Percentiles rank a stretch among this genome's conserved stretches.
Evolutionary conservation across 2,113 vertebrate genomes (phyloP).

Genomic region (Heptranchias perlo): DNA sequence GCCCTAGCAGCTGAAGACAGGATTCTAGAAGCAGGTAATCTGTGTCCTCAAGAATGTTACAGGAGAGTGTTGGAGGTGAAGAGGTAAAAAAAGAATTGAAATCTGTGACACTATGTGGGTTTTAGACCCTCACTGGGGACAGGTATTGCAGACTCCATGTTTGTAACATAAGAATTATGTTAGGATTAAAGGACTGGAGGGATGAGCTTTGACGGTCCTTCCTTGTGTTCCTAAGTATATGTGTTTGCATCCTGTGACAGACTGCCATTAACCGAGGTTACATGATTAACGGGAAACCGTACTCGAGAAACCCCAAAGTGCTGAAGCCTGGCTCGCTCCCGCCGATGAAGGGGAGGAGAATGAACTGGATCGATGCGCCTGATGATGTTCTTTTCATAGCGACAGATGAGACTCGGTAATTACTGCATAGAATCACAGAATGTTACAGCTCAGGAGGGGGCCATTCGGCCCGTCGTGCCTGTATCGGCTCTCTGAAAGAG

Average conservation of each 20-base stretch:
- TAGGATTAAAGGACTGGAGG: not conserved
- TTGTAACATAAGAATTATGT: not conserved
- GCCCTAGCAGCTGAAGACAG: not conserved
- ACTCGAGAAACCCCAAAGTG: slow-evolving; percentile 39
- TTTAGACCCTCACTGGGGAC: not conserved
- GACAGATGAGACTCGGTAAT: slow-evolving; percentile 41
- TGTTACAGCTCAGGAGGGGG: too few species aligned
- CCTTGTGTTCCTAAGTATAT: not conserved
- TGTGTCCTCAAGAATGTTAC: not conserved
- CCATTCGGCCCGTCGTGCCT: too few species aligned
- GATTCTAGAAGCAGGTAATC: not conserved
- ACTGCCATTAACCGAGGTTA: slow-evolving; percentile 37
- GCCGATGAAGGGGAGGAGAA: slow-evolving; percentile 40
- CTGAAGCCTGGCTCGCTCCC: slow-evolving; percentile 41
- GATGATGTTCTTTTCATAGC: slow-evolving; percentile 44
- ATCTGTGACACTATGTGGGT: not conserved
- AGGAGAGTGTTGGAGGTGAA: not conserved
- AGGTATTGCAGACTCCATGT: not conserved
- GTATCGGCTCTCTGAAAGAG: too few species aligned
- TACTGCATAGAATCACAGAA: too few species aligned
- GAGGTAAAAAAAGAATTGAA: not conserved
- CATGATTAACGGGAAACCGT: slow-evolving; percentile 42
- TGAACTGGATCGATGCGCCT: slow-evolving; percentile 44
- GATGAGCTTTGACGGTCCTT: not conserved
- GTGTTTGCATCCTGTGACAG: slow-evolving; percentile 25